Evolutionary conservation across 2,888 invertebrate species (phyloP).

Genomic region (Eupeodes latifasciatus): DNA sequence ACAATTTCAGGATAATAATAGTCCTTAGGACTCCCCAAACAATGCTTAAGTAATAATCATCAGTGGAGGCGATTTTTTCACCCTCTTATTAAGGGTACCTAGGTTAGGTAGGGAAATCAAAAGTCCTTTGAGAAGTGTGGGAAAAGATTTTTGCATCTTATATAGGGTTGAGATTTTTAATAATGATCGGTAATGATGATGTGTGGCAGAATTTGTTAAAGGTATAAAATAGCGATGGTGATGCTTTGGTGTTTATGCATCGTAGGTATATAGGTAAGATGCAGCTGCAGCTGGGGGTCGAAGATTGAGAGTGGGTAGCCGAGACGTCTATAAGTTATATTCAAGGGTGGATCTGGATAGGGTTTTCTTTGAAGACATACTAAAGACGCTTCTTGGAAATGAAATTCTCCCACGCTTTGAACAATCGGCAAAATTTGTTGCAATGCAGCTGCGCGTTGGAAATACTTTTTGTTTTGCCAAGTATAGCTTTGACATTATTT

Average conservation of each 20-base stretch:
- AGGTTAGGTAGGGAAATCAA: background rate
- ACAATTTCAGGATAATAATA: constrained; percentile 43
- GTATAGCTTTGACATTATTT: background rate
- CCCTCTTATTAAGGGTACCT: constrained; percentile 43
- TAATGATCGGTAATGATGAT: background rate
- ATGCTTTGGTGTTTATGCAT: constrained; percentile 5
- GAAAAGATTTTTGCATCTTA: constrained; percentile 68
- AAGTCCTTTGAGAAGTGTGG: constrained; percentile 54
- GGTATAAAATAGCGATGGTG: constrained; percentile 41
- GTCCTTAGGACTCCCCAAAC: constrained; percentile 26
- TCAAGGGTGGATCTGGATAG: background rate
- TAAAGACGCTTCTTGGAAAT: background rate
- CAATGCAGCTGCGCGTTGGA: constrained; percentile 2
- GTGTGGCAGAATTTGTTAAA: constrained; percentile 32
- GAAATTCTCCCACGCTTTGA: constrained; percentile 56
- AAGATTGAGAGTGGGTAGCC: constrained; percentile 27
- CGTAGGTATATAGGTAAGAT: background rate
- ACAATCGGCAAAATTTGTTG: constrained; percentile 15
- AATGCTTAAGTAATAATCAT: constrained; percentile 32
- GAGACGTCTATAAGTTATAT: background rate
- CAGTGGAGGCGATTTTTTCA: constrained; percentile 66
- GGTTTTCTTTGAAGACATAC: background rate
- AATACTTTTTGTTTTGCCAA: too few relatives aligned
- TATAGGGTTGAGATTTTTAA: background rate
- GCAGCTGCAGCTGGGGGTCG: constrained; percentile 46